Evolutionary conservation across 2,797 vertebrate genomes (phyloP).

Genomic region (Lutra lutra): DNA sequence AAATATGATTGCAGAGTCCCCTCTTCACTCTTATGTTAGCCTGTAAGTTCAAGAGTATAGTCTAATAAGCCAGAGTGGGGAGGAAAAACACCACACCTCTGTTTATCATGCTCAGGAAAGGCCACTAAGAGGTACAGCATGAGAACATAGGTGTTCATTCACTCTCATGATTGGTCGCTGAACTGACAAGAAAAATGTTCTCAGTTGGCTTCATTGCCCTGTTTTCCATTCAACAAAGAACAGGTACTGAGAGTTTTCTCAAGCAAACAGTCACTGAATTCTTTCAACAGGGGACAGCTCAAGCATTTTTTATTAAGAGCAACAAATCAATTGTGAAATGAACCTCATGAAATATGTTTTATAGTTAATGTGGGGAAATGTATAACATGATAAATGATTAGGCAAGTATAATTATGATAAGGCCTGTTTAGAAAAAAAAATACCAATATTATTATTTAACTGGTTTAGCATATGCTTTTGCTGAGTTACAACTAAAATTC

Average conservation of each 20-base stretch:
- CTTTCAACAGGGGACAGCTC: not conserved
- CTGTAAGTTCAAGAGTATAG: not conserved
- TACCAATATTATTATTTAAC: not conserved
- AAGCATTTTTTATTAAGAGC: constrained; percentile 24
- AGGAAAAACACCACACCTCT: not conserved
- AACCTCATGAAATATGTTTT: not conserved
- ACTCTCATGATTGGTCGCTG: not conserved
- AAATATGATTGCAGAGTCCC: not conserved
- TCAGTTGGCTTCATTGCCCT: not conserved
- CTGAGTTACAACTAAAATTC: not conserved
- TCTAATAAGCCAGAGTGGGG: not conserved
- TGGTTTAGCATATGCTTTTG: not conserved
- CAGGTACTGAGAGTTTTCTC: not conserved
- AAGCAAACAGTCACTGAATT: constrained; percentile 5
- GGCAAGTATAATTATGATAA: constrained; percentile 15
- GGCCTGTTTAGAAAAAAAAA: not conserved
- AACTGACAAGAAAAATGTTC: not conserved
- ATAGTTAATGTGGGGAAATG: not conserved
- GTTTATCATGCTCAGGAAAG: not conserved
- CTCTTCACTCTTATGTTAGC: not conserved
- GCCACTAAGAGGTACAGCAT: fast-evolving
- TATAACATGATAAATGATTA: constrained; percentile 2
- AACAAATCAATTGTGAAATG: constrained; percentile 47
- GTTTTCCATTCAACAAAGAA: not conserved
- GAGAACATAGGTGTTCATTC: not conserved